phyloP scores from a whole-genome alignment of 2,113 vertebrate genomes.

The Centropus bengalensis region DNA sequence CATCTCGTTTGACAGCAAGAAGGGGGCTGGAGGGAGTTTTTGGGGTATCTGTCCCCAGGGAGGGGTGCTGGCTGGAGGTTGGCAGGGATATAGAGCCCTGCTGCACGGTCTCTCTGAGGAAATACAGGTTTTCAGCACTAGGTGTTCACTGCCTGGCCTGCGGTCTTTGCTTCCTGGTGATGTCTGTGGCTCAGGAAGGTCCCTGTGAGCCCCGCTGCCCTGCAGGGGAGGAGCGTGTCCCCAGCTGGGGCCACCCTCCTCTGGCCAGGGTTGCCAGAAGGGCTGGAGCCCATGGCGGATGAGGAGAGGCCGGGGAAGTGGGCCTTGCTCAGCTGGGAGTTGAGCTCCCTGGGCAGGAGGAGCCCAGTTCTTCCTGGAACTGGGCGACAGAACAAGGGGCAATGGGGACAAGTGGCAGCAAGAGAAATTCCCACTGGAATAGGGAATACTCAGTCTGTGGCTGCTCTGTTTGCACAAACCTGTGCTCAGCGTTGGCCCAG shows the following conservation, averaged over 20 bases:
- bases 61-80: neutral
- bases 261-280: neutral
- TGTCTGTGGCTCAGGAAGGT: neutral
- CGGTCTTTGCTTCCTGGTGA: neutral
- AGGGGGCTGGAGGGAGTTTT: neutral
- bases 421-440: rapidly evolving
- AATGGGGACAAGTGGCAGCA: neutral
- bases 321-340: neutral
- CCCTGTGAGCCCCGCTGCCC: neutral
- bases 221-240: too few relatives aligned
- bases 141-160: neutral
- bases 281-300: rapidly evolving
- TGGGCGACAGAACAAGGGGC: neutral
- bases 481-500: neutral
- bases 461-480: neutral
- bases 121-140: neutral
- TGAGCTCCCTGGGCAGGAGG: neutral
- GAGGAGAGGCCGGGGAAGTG: neutral
- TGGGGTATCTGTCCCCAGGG: neutral
- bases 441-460: neutral
- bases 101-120: neutral
- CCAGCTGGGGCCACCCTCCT: neutral
- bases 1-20: neutral
- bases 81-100: neutral
- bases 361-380: neutral